Conservation (phyloP, 2,113 vertebrate species). For the Neodontobutis hainanensis region DNA sequence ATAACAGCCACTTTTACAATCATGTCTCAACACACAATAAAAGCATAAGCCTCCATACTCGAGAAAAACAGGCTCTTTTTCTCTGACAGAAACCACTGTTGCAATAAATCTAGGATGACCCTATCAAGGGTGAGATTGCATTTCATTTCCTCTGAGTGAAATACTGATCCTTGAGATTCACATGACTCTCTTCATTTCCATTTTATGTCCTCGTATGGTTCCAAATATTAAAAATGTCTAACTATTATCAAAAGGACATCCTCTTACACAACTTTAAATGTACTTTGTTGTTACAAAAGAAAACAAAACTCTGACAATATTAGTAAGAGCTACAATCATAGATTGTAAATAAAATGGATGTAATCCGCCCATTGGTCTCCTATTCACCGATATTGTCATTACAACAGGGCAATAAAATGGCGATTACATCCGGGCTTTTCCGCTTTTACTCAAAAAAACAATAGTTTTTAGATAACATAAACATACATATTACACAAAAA, state of each 20-base stretch:
- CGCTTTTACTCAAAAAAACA: no score
- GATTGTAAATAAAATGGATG: no score
- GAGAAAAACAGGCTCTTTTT: slow-evolving; percentile 27
- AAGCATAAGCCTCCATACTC: slow-evolving; percentile 26
- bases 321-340: slow-evolving; percentile 23
- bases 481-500: no score
- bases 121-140: slow-evolving; percentile 61
- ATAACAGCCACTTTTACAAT: slow-evolving; percentile 62
- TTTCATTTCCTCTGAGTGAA: slow-evolving; percentile 72
- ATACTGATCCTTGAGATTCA: slow-evolving; percentile 63
- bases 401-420: no score
- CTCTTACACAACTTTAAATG: slow-evolving; percentile 30
- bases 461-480: no score
- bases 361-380: no score
- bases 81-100: slow-evolving; percentile 47
- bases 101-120: slow-evolving; percentile 71
- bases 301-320: slow-evolving; percentile 4
- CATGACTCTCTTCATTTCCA: slow-evolving; percentile 58
- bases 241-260: slow-evolving; percentile 54
- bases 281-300: not conserved
- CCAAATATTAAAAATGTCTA: slow-evolving; percentile 49
- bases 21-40: slow-evolving; percentile 56
- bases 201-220: slow-evolving; percentile 52
- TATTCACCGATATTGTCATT: no score
- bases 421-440: no score